Evolutionary conservation across 2,113 vertebrate genomes (phyloP), one percentile per base, ranked within the genome.

Genomic region (Cryptomyrus ogoouensis): DNA sequence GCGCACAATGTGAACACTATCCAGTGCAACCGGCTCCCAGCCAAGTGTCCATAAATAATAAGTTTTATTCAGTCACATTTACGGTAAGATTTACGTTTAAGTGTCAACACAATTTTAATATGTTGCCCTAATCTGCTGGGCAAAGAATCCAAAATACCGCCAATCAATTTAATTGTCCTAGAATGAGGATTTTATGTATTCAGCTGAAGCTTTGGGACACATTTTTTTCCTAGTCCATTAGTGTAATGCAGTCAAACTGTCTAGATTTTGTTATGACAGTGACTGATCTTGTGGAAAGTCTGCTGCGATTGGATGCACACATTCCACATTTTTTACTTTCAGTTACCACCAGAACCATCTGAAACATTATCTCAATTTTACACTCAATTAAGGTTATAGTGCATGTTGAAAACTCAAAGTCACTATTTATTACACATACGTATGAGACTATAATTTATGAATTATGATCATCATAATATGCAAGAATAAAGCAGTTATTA

Each of bases 161-260:
- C n/a, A 70, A 31, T 70, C 62, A 31, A 70, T 31, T 70, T 70
- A 66, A 66, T 66, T 66, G n/a, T 31, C n/a, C n/a, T 12, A 66
- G 62, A 13, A 27, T 31, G 62, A 27, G 62, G 62, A 66, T 70
- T 70, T 70, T 13, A 13, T 31, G 27, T 12, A 31, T 70, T 70
- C 62, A 31, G 62, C 27, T 13, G 3, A 31, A 13, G 27, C n/a
- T 83, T 83, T 42, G n/a, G 42, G 39, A 19, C 52, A 87, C 35
- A 87, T 15, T 27, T 17, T 24, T 19, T 42, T 24, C 27, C 35
- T 56, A 39, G 21, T 53, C 46, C 15, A 56, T 35, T 31, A 87
- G 27, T 87, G 53, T 70, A 70, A 70, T 70, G 62, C 50, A 87
- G 86, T 87, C 46, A 87, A 87, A 87, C 86, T 70, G 27, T 70